These are phyloP conservation scores for Sclerurus mexicanus DNA, from an alignment of 2,113 vertebrate species.

Conservation along the genomic window DNA sequence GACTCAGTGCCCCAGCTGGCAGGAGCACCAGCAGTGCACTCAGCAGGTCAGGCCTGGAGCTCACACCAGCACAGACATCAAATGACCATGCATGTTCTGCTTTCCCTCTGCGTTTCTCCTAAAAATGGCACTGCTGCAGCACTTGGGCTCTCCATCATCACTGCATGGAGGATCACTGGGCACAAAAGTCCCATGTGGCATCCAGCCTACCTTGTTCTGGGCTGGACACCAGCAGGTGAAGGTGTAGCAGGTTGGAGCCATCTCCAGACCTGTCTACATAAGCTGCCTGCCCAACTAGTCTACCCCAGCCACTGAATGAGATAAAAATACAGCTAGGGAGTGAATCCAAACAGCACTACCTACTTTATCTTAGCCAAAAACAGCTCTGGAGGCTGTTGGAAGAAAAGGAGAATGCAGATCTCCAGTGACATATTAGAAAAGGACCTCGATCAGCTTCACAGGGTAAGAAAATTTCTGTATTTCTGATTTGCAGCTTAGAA, in stretches of 20 bases:
- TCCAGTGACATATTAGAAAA: not conserved
- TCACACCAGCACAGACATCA: not conserved
- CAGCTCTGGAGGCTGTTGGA: not conserved
- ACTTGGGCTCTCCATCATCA: not conserved
- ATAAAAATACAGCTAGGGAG: not conserved
- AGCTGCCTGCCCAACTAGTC: not conserved
- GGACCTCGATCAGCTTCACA: not conserved
- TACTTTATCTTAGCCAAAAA: not conserved
- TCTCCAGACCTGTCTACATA: not conserved
- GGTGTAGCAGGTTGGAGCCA: too few relatives aligned
- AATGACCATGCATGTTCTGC: not conserved
- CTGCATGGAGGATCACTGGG: not conserved
- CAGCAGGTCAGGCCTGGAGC: not conserved
- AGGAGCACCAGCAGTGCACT: not conserved
- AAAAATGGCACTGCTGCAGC: not conserved
- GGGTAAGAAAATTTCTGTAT: not conserved
- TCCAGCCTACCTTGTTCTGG: not conserved
- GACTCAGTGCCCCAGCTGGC: not conserved
- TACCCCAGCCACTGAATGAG: not conserved
- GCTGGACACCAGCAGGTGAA: not conserved
- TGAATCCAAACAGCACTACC: not conserved
- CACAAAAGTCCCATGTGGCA: not conserved
- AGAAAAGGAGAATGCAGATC: not conserved
- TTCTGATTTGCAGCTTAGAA: not conserved
- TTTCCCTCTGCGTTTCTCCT: not conserved